Conservation (phyloP, 2,797 vertebrate genomes). For the Squalus acanthias region DNA sequence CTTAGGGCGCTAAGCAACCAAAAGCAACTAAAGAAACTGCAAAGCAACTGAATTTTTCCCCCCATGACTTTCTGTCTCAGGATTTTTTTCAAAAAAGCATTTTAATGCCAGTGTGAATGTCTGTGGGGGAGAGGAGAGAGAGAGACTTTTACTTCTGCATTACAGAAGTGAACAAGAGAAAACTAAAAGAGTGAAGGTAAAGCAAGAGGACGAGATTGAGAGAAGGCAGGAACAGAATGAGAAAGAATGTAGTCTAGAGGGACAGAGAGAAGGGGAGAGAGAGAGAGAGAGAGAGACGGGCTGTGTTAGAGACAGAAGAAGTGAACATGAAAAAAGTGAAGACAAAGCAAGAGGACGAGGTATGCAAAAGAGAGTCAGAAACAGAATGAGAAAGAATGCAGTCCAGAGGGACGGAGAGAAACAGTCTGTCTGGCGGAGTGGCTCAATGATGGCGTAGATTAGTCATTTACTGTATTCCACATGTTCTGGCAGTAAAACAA, state of each 20-base stretch:
- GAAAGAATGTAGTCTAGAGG: background rate
- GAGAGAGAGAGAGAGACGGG: background rate
- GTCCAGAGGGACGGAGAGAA: background rate
- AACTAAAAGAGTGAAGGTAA: background rate
- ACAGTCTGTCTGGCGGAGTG: background rate
- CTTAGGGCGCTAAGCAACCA: too few relatives aligned
- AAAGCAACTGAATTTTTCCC: too few relatives aligned
- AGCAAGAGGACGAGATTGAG: background rate
- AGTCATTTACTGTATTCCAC: slow-evolving; percentile 12
- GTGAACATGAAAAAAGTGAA: background rate
- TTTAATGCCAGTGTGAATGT: background rate
- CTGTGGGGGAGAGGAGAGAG: background rate
- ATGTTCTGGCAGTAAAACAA: slow-evolving; percentile 20
- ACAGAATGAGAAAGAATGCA: background rate
- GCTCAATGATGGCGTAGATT: background rate
- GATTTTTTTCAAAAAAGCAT: background rate
- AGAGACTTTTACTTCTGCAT: background rate
- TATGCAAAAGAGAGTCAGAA: background rate
- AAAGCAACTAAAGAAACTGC: too few relatives aligned
- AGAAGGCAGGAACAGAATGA: background rate
- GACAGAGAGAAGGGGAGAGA: background rate
- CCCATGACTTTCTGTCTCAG: background rate
- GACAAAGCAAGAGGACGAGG: background rate
- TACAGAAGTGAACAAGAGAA: background rate
- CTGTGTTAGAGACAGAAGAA: background rate